Conservation (phyloP, 2,888 invertebrate genomes). For the Cynaeus angustus region DNA sequence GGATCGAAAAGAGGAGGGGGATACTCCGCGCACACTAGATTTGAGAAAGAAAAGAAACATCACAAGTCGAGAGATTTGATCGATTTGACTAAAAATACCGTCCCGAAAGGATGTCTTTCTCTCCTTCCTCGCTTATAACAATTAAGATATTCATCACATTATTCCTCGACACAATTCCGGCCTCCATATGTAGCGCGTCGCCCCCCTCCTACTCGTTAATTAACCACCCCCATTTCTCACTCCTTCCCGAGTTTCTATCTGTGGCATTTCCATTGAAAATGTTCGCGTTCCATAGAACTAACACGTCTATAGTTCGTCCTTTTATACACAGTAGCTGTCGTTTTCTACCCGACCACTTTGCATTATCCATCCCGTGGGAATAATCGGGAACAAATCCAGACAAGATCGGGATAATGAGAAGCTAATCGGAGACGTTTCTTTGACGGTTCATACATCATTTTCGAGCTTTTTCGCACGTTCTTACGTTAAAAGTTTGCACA, state of each 20-base stretch:
- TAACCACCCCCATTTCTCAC: constrained; percentile 13
- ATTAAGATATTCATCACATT: constrained; percentile 35
- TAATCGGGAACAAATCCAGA: constrained; percentile 18
- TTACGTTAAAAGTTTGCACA: background rate
- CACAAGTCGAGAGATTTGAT: too few species aligned
- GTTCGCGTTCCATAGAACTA: constrained; percentile 33
- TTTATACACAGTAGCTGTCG: constrained; percentile 32
- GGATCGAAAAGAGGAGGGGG: background rate
- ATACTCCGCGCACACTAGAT: too few species aligned
- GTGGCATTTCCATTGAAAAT: constrained; percentile 30
- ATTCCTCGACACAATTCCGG: constrained; percentile 15
- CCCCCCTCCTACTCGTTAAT: constrained; percentile 19
- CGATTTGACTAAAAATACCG: too few species aligned
- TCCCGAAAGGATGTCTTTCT: too few species aligned
- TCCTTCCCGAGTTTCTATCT: constrained; percentile 1
- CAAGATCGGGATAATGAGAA: constrained; percentile 15
- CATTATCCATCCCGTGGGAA: constrained; percentile 32
- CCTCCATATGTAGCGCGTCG: constrained; percentile 9
- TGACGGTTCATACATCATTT: constrained; percentile 19
- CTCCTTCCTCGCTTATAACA: background rate
- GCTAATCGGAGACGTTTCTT: constrained; percentile 23
- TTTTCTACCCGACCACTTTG: constrained; percentile 38
- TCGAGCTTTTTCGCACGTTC: background rate
- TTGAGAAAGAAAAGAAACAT: too few species aligned
- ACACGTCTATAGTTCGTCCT: constrained; percentile 25